Evolutionary conservation across 2,888 invertebrate species (phyloP).

Genomic region (Dasysyrphus tricinctus): DNA sequence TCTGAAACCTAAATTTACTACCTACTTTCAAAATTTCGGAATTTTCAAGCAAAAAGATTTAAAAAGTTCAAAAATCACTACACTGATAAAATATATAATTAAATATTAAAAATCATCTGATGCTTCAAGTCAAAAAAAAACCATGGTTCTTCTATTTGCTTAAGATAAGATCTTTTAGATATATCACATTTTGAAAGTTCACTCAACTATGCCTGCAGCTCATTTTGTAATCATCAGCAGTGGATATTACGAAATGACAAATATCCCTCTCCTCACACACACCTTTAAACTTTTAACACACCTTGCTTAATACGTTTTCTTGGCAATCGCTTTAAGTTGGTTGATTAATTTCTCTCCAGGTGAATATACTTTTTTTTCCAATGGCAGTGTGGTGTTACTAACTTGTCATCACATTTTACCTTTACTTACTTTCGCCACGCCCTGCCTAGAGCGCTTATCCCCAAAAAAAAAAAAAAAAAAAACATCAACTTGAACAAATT

Average conservation of each 20-base stretch:
- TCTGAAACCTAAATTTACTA: too few species aligned
- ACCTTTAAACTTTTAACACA: conserved; percentile 20
- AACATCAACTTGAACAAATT: conserved; percentile 24
- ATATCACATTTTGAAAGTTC: conserved; percentile 7
- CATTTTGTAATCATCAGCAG: conserved; percentile 22
- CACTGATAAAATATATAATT: too few species aligned
- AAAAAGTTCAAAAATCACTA: too few species aligned
- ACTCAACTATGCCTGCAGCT: neutral
- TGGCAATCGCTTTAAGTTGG: neutral
- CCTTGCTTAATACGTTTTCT: conserved; percentile 11
- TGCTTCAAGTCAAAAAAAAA: too few species aligned
- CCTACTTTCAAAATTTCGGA: too few species aligned
- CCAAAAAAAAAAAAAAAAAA: conserved; percentile 13
- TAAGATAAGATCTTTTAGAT: conserved; percentile 15
- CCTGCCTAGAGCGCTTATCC: conserved; percentile 8
- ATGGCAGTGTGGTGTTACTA: conserved; percentile 11
- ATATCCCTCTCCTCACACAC: conserved; percentile 21
- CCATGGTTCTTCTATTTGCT: neutral
- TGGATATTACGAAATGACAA: conserved; percentile 25
- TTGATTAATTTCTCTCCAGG: conserved; percentile 40
- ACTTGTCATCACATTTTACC: conserved; percentile 44
- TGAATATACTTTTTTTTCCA: conserved; percentile 1
- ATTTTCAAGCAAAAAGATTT: too few species aligned
- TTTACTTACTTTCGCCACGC: conserved; percentile 29
- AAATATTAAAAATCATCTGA: too few species aligned